A percentile compares a stretch with the other conserved stretches of the same genome.
These are phyloP conservation scores for Ephialtes manifestator DNA, from an alignment of 2,888 invertebrate species.

Conservation along the genomic window DNA sequence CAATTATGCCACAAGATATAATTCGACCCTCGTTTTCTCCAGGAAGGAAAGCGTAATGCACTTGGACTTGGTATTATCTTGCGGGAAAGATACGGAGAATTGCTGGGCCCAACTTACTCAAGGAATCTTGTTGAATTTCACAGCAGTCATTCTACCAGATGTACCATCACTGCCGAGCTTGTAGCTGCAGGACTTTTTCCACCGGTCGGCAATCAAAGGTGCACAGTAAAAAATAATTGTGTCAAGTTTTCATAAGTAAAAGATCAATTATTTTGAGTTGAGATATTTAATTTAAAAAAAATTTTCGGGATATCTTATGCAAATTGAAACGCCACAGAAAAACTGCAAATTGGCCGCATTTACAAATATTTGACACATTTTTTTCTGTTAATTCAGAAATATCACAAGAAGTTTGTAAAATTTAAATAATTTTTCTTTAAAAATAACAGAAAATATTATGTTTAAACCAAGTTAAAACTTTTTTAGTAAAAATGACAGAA, in stretches of 20 bases:
- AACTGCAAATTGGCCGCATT: background rate
- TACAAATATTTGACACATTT: background rate
- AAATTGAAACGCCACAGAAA: background rate
- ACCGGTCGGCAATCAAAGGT: conserved; percentile 54
- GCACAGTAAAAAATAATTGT: background rate
- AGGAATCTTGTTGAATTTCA: conserved; percentile 30
- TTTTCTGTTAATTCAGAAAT: background rate
- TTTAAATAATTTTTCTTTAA: too few relatives aligned
- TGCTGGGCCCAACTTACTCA: conserved; percentile 52
- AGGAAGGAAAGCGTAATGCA: conserved; percentile 37
- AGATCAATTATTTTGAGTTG: background rate
- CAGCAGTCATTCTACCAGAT: conserved; percentile 48
- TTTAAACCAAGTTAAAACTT: too few relatives aligned
- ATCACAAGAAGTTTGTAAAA: too few relatives aligned
- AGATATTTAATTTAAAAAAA: too few relatives aligned
- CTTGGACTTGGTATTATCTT: conserved; percentile 56
- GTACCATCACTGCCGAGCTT: conserved; percentile 43
- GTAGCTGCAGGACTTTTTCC: conserved; percentile 64
- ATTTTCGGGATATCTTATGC: too few relatives aligned
- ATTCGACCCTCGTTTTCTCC: background rate
- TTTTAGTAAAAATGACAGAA: too few relatives aligned
- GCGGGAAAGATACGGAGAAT: conserved; percentile 54
- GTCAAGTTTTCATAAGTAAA: background rate
- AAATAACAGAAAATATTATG: too few relatives aligned
- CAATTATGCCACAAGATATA: background rate